These are phyloP conservation scores for Stegodyphus mimosarum DNA, from an alignment of 1,140 invertebrate species.

Conservation along the genomic window DNA sequence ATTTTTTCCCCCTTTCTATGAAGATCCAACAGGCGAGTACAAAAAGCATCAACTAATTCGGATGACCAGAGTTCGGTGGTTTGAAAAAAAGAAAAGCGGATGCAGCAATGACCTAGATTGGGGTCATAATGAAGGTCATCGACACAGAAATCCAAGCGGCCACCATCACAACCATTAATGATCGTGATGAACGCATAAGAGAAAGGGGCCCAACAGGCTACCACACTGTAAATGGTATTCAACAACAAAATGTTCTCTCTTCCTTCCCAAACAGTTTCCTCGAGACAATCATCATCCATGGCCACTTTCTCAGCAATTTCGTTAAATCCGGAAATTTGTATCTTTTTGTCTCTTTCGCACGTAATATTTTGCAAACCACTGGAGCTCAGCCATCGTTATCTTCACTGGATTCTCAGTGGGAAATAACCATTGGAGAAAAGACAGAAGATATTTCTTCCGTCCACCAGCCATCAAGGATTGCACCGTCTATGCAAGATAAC, in stretches of 20 bases:
- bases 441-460: too few species aligned
- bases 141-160: slow-evolving; percentile 18
- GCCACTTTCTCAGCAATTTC: slow-evolving; percentile 20
- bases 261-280: slow-evolving; percentile 22
- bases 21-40: neutral
- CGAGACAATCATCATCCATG: neutral
- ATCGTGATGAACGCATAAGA: slow-evolving; percentile 11
- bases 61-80: neutral
- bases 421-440: too few species aligned
- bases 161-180: slow-evolving; percentile 4
- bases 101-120: slow-evolving; percentile 59
- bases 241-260: neutral
- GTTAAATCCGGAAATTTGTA: slow-evolving; percentile 23
- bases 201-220: slow-evolving; percentile 21
- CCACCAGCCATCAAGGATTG: too few species aligned
- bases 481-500: too few species aligned
- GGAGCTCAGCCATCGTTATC: too few species aligned
- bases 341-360: slow-evolving; percentile 4
- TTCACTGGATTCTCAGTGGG: too few species aligned
- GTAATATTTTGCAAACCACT: slow-evolving; percentile 21
- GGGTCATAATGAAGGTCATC: slow-evolving; percentile 49
- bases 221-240: slow-evolving; percentile 40
- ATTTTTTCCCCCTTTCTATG: neutral
- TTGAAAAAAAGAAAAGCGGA: slow-evolving; percentile 24
- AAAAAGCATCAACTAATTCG: neutral